Percentiles rank a stretch among this genome's conserved stretches.
phyloP scores from a whole-genome alignment of 2,113 vertebrate species.

The Cricetomys ansorgei region DNA sequence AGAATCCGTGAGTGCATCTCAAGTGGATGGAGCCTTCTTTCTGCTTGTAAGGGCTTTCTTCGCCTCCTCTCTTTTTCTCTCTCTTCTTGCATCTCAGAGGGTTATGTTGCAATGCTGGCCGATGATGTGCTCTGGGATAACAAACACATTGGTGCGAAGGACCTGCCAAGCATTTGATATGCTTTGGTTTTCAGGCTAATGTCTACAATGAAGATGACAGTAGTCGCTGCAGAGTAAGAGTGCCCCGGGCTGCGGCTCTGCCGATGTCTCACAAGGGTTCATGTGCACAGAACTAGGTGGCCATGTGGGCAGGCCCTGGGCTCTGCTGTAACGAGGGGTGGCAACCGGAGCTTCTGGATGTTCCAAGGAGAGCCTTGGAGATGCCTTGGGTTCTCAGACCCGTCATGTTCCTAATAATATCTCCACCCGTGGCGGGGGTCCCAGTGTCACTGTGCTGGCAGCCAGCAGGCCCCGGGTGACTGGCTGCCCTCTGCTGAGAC shows the following conservation, averaged over 20 bases:
- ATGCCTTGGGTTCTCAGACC: not conserved
- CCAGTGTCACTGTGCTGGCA: not conserved
- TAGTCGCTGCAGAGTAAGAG: not conserved
- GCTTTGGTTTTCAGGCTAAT: conserved; percentile 16
- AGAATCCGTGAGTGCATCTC: rapidly evolving
- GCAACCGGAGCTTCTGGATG: not conserved
- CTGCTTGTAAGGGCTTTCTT: not conserved
- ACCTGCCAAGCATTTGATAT: not conserved
- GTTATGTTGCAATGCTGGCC: conserved; percentile 28
- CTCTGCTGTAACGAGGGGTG: no score
- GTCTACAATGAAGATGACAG: not conserved
- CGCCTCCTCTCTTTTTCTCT: not conserved
- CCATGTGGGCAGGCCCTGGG: not conserved
- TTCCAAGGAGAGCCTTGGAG: not conserved
- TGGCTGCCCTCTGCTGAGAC: not conserved
- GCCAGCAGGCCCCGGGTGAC: not conserved
- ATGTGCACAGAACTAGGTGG: not conserved
- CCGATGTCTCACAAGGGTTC: rapidly evolving
- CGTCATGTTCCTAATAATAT: not conserved
- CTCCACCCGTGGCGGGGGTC: not conserved
- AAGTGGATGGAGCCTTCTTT: not conserved
- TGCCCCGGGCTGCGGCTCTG: no score
- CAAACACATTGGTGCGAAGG: not conserved
- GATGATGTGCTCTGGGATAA: not conserved
- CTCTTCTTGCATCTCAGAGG: not conserved